A percentile compares a stretch with the other conserved stretches of the same genome.
phyloP scores from a whole-genome alignment of 2,113 vertebrate species.

The Oryzias celebensis region DNA sequence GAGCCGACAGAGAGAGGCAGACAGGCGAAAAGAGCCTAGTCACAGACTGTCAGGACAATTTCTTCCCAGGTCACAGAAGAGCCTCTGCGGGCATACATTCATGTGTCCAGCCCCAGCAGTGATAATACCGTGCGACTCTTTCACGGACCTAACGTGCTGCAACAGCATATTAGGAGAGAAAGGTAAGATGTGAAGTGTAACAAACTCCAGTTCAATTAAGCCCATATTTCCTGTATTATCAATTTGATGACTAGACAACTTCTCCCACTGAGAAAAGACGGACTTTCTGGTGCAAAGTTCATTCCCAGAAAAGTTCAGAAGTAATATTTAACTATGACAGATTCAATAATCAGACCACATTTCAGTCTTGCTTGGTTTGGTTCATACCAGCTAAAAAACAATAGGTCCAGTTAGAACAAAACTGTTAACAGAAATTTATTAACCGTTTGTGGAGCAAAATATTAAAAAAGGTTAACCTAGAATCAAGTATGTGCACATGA shows the following conservation, averaged over 20 bases:
- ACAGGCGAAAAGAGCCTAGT: conserved; percentile 64
- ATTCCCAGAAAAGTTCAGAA: too few species aligned
- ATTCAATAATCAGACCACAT: too few species aligned
- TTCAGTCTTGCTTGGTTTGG: too few species aligned
- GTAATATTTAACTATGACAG: too few species aligned
- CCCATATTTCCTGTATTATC: background rate
- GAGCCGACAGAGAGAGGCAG: conserved; percentile 45
- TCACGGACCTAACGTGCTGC: conserved; percentile 13
- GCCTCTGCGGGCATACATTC: conserved; percentile 48
- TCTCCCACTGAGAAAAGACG: background rate
- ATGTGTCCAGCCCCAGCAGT: conserved; percentile 20
- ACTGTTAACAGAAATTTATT: too few species aligned
- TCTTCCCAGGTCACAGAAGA: conserved; percentile 34
- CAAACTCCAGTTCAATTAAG: conserved; percentile 25
- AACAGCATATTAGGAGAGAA: conserved; percentile 49
- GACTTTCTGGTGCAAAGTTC: too few species aligned
- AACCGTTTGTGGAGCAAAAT: too few species aligned
- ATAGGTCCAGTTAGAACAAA: too few species aligned
- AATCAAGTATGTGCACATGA: too few species aligned
- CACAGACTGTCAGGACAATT: conserved; percentile 69
- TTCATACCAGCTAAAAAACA: too few species aligned
- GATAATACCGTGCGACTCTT: conserved; percentile 31
- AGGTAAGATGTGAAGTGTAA: conserved; percentile 14
- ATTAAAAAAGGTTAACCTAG: too few species aligned
- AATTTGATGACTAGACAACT: background rate